Evolutionary conservation across 1,140 invertebrate genomes (phyloP), one percentile per base, ranked within the genome.

Genomic region (Probaryconus sp.): DNA sequence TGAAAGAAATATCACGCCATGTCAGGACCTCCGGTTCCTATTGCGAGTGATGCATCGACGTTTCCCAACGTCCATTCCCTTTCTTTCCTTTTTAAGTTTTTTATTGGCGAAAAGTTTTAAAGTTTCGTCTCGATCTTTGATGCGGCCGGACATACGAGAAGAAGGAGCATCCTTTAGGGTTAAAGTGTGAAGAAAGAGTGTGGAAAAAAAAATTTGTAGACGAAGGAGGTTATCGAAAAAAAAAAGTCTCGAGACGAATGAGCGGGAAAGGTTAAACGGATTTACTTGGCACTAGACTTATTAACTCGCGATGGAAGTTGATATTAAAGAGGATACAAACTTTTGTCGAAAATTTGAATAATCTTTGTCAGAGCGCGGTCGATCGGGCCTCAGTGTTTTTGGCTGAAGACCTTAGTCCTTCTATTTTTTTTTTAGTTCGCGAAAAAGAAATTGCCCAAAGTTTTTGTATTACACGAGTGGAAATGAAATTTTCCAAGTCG

Each of bases 221-320:
- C n/a, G n/a, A n/a, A n/a, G n/a, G n/a, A n/a, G n/a, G n/a, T n/a
- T n/a, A n/a, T n/a, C n/a, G n/a, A n/a, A n/a, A n/a, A n/a, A n/a
- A n/a, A n/a, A n/a, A n/a, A n/a, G n/a, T n/a, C n/a, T n/a, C n/a
- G n/a, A n/a, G n/a, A n/a, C n/a, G n/a, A n/a, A n/a, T n/a, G n/a
- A n/a, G n/a, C n/a, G n/a, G n/a, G n/a, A n/a, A 31, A 73, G 76
- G 75, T 79, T 77, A 77, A 70, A 69, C 64, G 79, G 79, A 83
- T 81, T 81, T 81, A 81, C 76, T n/a, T 72, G 53, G 68, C 74
- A 76, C 75, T 77, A 77, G 79, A 80, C 78, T 81, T 83, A 83
- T 81, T 83, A 83, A 81, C 79, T 83, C 74, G 63, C 55, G 60
- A 80, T 76, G 71, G 65, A 79, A 81, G 77, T 80, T 79, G 75